phyloP scores from a whole-genome alignment of 2,113 vertebrate species.

The Myxocyprinus asiaticus region DNA sequence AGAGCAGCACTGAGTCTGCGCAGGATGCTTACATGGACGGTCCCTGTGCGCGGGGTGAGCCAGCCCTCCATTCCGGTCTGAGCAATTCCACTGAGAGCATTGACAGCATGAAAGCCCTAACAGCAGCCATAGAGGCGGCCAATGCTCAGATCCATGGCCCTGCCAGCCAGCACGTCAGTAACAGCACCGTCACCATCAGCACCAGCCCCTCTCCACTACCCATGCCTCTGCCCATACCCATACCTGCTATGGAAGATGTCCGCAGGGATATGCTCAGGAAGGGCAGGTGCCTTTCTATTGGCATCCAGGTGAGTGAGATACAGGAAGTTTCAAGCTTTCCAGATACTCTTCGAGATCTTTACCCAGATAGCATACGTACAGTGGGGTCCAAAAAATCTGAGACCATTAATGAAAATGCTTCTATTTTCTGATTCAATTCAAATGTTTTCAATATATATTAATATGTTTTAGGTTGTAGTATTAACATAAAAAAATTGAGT shows the following conservation, averaged over 20 bases:
- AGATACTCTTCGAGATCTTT: too few species aligned
- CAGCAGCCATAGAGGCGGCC: constrained; percentile 96
- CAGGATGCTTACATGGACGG: constrained; percentile 98
- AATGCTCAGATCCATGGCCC: constrained; percentile 97
- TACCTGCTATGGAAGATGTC: constrained; percentile 50
- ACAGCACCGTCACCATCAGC: constrained; percentile 80
- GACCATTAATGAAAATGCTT: too few species aligned
- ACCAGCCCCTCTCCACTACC: constrained; percentile 54
- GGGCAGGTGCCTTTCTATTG: constrained; percentile 92
- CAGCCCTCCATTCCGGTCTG: constrained; percentile 92
- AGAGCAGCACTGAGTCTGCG: constrained; percentile 99
- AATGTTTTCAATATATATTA: too few species aligned
- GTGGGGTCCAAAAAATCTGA: too few species aligned
- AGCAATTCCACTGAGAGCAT: constrained; percentile 99
- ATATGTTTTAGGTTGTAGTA: too few species aligned
- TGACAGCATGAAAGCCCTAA: constrained; percentile 98
- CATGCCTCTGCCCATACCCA: constrained; percentile 44
- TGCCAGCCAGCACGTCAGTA: constrained; percentile 90
- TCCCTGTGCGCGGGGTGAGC: constrained; percentile 88
- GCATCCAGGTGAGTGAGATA: constrained; percentile 87
- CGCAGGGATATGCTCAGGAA: constrained; percentile 86
- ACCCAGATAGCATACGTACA: too few species aligned
- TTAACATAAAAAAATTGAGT: too few species aligned
- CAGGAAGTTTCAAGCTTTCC: not conserved
- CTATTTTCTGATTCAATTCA: too few species aligned